A percentile compares a stretch with the other conserved stretches of the same genome.
Evolutionary conservation across 2,113 vertebrate genomes (phyloP).

Genomic region (Pogona vitticeps): DNA sequence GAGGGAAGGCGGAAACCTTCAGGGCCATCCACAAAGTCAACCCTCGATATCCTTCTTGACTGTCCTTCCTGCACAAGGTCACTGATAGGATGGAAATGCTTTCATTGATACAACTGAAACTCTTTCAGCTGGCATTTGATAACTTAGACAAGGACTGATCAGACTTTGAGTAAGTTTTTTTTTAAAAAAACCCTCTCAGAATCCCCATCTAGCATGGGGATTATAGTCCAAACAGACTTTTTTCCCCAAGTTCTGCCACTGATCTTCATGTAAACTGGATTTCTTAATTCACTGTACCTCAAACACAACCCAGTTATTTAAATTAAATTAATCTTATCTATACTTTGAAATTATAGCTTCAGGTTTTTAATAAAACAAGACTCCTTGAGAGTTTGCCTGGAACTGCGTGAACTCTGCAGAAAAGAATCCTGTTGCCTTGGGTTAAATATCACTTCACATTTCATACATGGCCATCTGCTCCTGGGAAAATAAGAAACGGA

Average conservation of each 20-base stretch:
- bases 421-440: conserved; percentile 53
- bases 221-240: not conserved
- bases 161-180: not conserved
- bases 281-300: conserved; percentile 31
- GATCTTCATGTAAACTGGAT: not conserved
- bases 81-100: conserved; percentile 12
- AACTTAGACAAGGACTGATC: not conserved
- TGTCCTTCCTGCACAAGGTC: not conserved
- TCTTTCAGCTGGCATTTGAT: conserved; percentile 15
- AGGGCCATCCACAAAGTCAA: not conserved
- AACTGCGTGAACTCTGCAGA: conserved; percentile 65
- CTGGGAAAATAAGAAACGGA: conserved; percentile 64
- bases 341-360: not conserved
- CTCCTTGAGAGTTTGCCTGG: conserved; percentile 53
- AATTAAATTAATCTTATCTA: not conserved
- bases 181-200: not conserved
- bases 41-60: not conserved
- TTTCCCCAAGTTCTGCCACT: not conserved
- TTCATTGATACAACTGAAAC: conserved; percentile 35
- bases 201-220: not conserved
- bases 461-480: conserved; percentile 64
- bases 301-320: conserved; percentile 62
- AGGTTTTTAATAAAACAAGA: not conserved
- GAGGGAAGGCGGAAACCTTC: not conserved
- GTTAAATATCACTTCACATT: conserved; percentile 69